Conservation (phyloP, 2,113 vertebrate species). For the Gallinago jamesoni region DNA sequence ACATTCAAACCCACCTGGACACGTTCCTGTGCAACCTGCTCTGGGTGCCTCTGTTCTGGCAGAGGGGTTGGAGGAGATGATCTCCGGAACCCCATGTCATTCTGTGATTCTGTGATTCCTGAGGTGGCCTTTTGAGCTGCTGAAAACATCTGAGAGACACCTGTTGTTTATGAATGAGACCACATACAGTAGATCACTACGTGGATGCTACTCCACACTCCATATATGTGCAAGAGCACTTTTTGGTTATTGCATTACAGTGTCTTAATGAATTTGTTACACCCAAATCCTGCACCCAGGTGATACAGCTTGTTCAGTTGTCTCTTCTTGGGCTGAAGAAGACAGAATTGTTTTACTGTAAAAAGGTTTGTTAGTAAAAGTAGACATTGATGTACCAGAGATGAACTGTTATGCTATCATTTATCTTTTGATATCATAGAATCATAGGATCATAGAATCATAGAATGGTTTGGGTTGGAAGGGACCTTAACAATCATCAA, state of each 20-base stretch:
- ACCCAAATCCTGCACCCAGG: background rate
- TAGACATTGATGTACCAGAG: background rate
- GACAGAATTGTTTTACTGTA: background rate
- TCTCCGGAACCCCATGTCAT: too few relatives aligned
- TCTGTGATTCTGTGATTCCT: background rate
- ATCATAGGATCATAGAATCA: too few relatives aligned
- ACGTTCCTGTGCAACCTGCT: too few relatives aligned
- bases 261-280: background rate
- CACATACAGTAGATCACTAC: background rate
- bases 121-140: background rate
- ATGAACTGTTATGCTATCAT: background rate
- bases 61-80: too few relatives aligned
- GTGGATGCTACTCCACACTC: background rate
- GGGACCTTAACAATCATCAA: too few relatives aligned
- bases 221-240: background rate
- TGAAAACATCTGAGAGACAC: background rate
- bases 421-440: background rate
- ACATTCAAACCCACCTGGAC: too few relatives aligned
- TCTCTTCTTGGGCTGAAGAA: background rate
- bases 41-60: too few relatives aligned
- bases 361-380: background rate
- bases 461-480: too few relatives aligned
- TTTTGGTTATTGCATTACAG: background rate
- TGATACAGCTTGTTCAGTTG: background rate
- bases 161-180: background rate